These are phyloP conservation scores for Bucorvus abyssinicus DNA, from an alignment of 2,797 vertebrate genomes.

Conservation along the genomic window DNA sequence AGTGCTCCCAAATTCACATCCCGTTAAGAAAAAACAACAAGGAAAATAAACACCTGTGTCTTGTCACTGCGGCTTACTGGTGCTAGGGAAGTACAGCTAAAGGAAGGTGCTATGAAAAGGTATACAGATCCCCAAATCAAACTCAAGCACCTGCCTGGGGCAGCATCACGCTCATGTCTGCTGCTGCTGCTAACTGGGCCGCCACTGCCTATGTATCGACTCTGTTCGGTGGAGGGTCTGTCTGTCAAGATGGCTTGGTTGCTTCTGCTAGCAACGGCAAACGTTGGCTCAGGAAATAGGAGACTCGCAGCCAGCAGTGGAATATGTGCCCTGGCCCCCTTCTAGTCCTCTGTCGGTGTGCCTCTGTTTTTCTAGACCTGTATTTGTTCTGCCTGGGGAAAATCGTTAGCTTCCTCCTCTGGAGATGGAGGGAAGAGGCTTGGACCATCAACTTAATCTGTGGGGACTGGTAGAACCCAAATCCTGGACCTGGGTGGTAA, in stretches of 20 bases:
- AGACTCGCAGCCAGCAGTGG: not conserved
- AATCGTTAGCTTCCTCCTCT: not conserved
- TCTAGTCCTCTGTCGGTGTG: not conserved
- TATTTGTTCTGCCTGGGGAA: not conserved
- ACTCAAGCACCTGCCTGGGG: not conserved
- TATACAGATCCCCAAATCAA: rapidly evolving
- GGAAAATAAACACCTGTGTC: rapidly evolving
- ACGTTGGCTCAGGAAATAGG: not conserved
- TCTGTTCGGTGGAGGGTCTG: not conserved
- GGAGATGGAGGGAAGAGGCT: rapidly evolving
- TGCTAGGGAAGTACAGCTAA: not conserved
- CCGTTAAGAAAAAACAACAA: not conserved
- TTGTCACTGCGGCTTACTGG: rapidly evolving
- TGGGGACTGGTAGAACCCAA: not conserved
- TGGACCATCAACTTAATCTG: too few species aligned
- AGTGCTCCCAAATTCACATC: rapidly evolving
- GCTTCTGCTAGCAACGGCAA: not conserved
- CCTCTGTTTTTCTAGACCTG: not conserved
- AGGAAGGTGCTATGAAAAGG: not conserved
- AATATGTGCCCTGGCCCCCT: not conserved
- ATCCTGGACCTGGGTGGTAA: not conserved
- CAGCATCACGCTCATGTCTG: rapidly evolving
- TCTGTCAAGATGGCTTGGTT: not conserved
- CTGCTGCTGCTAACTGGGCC: too few species aligned
- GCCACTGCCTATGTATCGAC: rapidly evolving